Evolutionary conservation across 2,888 invertebrate genomes (phyloP).

Genomic region (Julus scandinavius): DNA sequence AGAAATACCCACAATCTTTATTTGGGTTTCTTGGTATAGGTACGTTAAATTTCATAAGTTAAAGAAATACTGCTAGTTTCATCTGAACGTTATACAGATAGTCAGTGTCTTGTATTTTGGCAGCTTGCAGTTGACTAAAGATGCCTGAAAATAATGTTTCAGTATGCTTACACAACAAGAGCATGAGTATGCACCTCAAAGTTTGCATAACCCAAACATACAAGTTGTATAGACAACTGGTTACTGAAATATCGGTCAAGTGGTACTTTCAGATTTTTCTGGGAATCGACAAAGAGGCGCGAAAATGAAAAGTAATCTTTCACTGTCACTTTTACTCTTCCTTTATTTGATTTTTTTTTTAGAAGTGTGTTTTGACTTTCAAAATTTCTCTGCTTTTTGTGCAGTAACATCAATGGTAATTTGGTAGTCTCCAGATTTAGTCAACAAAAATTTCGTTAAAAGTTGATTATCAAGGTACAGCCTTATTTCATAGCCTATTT

Average conservation of each 20-base stretch:
- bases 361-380: constrained; percentile 34
- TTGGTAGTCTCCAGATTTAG: not conserved
- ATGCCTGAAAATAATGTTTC: not conserved
- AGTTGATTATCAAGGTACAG: constrained; percentile 1
- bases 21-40: not conserved
- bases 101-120: not conserved
- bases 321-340: constrained; percentile 21
- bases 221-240: not conserved
- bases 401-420: not conserved
- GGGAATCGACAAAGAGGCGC: not conserved
- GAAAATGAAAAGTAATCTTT: constrained; percentile 41
- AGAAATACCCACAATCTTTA: not conserved
- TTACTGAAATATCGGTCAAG: constrained; percentile 15
- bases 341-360: constrained; percentile 14
- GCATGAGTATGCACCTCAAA: not conserved
- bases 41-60: not conserved
- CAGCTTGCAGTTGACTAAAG: not conserved
- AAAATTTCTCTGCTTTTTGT: not conserved
- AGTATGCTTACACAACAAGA: not conserved
- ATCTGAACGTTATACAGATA: not conserved
- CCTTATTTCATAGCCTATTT: not conserved
- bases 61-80: not conserved
- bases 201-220: not conserved
- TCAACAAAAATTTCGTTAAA: not conserved
- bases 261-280: not conserved